phyloP scores from a whole-genome alignment of 2,113 vertebrate species.

The Suricata suricatta region DNA sequence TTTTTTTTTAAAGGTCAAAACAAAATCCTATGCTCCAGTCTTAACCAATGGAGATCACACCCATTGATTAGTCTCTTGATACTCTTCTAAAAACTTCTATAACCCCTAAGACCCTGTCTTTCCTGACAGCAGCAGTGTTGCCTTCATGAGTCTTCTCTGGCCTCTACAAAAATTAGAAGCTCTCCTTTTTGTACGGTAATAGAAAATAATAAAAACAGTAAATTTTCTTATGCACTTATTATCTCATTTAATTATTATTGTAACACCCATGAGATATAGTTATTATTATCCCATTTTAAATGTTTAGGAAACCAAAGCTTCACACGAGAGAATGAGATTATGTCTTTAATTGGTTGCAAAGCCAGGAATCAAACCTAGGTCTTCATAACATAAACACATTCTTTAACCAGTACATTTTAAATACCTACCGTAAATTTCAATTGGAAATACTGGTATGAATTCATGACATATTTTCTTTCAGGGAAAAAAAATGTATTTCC shows the following conservation, averaged over 20 bases:
- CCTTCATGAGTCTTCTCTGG: not conserved
- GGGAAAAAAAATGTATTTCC: not conserved
- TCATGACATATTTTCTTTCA: not conserved
- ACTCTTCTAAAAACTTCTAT: not conserved
- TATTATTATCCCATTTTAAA: not conserved
- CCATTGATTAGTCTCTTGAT: not conserved
- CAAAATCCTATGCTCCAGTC: not conserved
- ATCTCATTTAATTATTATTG: not conserved
- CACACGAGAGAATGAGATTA: not conserved
- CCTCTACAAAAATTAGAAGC: not conserved
- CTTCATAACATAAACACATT: not conserved
- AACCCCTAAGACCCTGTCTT: not conserved
- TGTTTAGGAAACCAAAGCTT: not conserved
- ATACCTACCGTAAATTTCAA: conserved; percentile 14
- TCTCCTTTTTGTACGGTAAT: not conserved
- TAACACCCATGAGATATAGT: not conserved
- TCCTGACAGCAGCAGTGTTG: not conserved
- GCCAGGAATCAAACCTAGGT: not conserved
- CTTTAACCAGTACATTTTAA: not conserved
- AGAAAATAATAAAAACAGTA: not conserved
- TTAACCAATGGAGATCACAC: not conserved
- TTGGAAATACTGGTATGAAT: not conserved
- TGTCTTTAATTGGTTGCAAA: not conserved
- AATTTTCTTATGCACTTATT: not conserved
- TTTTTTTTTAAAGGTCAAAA: not conserved